These are phyloP conservation scores for Andrena dorsata DNA, from an alignment of 2,888 invertebrate species.

Conservation along the genomic window DNA sequence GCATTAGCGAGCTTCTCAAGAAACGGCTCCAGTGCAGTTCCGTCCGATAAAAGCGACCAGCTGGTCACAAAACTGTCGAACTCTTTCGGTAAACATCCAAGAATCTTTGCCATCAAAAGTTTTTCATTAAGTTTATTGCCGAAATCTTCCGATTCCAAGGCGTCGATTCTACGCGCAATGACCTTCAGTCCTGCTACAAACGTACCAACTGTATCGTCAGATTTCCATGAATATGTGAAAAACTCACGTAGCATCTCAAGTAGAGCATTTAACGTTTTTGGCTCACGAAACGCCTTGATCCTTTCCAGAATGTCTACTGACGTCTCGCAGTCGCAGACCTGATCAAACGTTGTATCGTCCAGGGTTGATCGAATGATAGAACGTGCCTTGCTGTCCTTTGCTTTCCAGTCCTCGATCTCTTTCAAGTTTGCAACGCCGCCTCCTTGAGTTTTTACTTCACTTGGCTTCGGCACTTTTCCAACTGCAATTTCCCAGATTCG, in stretches of 20 bases:
- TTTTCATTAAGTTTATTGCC: conserved; percentile 45
- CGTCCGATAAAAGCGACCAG: conserved; percentile 49
- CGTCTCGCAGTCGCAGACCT: conserved; percentile 48
- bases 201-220: conserved; percentile 42
- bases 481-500: conserved; percentile 41
- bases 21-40: conserved; percentile 34
- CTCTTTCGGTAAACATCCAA: conserved; percentile 22
- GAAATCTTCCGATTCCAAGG: conserved; percentile 47
- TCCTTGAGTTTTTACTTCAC: conserved; percentile 10
- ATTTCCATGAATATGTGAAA: conserved; percentile 38
- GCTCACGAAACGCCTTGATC: conserved; percentile 31
- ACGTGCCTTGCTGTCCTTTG: conserved; percentile 32
- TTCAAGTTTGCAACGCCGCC: conserved; percentile 15
- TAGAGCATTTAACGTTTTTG: conserved; percentile 45
- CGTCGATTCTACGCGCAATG: conserved; percentile 41
- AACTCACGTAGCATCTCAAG: conserved; percentile 32
- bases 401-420: conserved; percentile 47
- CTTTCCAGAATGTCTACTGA: conserved; percentile 43
- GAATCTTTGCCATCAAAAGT: conserved; percentile 52
- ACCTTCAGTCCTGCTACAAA: conserved; percentile 45
- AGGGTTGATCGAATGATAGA: conserved; percentile 23
- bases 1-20: conserved; percentile 35
- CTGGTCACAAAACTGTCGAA: conserved; percentile 41
- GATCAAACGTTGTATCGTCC: neutral
- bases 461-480: conserved; percentile 10